Conservation (phyloP, 2,888 invertebrate genomes). For the Ptilodon capucinus region DNA sequence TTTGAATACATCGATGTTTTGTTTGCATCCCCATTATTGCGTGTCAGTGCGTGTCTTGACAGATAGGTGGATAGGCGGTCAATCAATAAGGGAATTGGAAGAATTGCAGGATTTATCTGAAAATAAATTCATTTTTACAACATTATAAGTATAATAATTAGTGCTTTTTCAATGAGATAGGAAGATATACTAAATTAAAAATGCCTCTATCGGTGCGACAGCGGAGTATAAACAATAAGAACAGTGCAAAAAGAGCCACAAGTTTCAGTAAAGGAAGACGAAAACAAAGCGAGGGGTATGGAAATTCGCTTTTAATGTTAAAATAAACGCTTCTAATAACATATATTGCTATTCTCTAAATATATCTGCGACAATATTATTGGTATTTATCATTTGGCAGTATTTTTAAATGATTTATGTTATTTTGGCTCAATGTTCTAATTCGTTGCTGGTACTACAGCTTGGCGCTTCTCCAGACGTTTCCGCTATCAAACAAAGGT, state of each 20-base stretch:
- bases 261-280: slow-evolving; percentile 70
- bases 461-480: slow-evolving; percentile 55
- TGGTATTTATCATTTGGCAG: slow-evolving; percentile 16
- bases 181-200: slow-evolving; percentile 8
- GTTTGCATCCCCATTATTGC: too few species aligned
- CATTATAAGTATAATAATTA: neutral
- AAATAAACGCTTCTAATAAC: slow-evolving; percentile 11
- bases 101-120: too few species aligned
- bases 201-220: slow-evolving; percentile 75
- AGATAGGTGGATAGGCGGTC: too few species aligned
- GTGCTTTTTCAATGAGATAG: neutral
- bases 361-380: slow-evolving; percentile 10
- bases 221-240: slow-evolving; percentile 73
- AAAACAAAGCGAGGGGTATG: slow-evolving; percentile 67
- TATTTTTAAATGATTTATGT: slow-evolving; percentile 26
- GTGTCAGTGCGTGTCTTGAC: too few species aligned
- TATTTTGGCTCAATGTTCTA: slow-evolving; percentile 30
- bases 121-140: neutral
- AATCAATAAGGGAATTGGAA: too few species aligned
- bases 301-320: slow-evolving; percentile 8
- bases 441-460: slow-evolving; percentile 40
- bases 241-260: slow-evolving; percentile 63
- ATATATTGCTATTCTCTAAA: slow-evolving; percentile 10
- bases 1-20: too few species aligned
- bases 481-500: slow-evolving; percentile 45